Conservation (phyloP, 1,140 invertebrate species). For the Saccostrea cuccullata region DNA sequence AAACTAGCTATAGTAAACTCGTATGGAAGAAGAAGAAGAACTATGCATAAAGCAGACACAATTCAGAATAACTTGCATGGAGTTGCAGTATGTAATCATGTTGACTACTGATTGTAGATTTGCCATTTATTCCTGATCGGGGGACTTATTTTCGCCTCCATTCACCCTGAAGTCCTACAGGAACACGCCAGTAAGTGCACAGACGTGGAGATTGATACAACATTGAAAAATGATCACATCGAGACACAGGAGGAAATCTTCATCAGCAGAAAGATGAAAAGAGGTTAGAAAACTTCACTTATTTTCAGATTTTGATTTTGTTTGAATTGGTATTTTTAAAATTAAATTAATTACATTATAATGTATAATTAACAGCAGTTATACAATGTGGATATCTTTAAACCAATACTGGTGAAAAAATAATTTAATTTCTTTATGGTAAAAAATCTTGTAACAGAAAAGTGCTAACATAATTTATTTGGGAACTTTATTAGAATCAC, state of each 20-base stretch:
- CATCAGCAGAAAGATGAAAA: neutral
- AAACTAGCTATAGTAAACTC: no score
- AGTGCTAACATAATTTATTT: no score
- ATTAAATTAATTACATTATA: neutral
- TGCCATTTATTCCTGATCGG: slow-evolving; percentile 36
- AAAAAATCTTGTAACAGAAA: no score
- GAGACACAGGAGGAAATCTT: slow-evolving; percentile 8
- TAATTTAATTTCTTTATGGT: no score
- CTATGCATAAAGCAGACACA: neutral
- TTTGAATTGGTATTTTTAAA: neutral
- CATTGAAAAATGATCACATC: slow-evolving; percentile 17
- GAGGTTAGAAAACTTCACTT: neutral
- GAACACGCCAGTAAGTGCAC: neutral
- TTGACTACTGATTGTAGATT: neutral
- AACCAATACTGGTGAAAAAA: no score
- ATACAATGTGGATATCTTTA: no score
- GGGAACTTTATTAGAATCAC: no score
- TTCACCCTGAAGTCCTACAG: slow-evolving; percentile 38
- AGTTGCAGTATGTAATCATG: no score
- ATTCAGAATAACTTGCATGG: neutral
- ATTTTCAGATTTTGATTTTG: neutral
- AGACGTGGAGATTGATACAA: neutral
- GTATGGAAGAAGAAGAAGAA: no score
- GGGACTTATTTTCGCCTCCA: slow-evolving; percentile 31
- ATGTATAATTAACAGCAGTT: slow-evolving; percentile 6